Base-by-base conservation (phyloP, 2,888 invertebrate genomes). In the Agelastica alni region DNA sequence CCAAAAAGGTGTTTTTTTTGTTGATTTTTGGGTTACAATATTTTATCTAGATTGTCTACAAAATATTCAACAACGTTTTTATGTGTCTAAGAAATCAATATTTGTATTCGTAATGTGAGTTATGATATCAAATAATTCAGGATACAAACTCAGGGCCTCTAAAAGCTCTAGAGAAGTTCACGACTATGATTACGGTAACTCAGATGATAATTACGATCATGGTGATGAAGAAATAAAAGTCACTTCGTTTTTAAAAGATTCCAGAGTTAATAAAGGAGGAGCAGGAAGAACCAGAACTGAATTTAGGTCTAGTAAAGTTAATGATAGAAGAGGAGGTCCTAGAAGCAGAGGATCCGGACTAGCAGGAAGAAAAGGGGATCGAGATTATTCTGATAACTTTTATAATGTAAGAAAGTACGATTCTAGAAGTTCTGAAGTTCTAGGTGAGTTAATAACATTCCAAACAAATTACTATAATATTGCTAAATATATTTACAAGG, bases 91-190 rank as follows among this genome's bases (percentile, higher is more conserved):
- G 26, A 6, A 42, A 41, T 42, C 10, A 41, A 42, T 43, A 46
- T 41, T 48, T 47, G 16, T 43, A 31, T 56, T 42, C 75, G 77
- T 73, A 71, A 78, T 78, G 78, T 77, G 74, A 77, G 84, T 84
- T 78, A 86, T 86, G 85, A 77, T 85, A 82, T 83, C 85, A 76
- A 84, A 84, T 77, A 83, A 80, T 76, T 79, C 80, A 75, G 51
- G 60, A 6, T 83, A 79, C 78, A 85, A 84, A 80, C 79, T 82
- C 63, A 85, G 83, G 80, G 82, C 82, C 78, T 78, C 81, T 42
- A 85, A 81, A 75, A 78, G 78, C 76, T 76, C 76, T 49, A 72
- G 70, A 68, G 77, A 78, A 62, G 68, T 75, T 51, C 69, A 70
- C 58, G 77, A 76, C 59, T 75, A 73, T 63, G 78, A 79, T 66